Conservation (phyloP, 2,888 invertebrate species). For the Melanotus villosus region DNA sequence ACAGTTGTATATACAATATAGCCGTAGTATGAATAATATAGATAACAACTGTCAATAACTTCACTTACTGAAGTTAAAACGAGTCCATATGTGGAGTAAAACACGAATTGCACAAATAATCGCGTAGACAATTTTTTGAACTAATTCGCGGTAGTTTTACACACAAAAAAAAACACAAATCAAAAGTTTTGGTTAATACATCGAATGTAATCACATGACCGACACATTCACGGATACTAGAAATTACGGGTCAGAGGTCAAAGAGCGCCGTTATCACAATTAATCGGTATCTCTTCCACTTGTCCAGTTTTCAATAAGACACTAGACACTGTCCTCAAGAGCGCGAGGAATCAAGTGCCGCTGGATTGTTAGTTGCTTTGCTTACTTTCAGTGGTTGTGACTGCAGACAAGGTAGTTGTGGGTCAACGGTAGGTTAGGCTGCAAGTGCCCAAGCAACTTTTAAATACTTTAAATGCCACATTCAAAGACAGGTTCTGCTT, state of each 20-base stretch:
- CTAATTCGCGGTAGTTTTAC: background rate
- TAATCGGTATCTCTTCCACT: constrained; percentile 44
- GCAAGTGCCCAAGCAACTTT: constrained; percentile 50
- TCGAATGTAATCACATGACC: constrained; percentile 32
- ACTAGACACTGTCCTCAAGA: constrained; percentile 55
- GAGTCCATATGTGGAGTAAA: background rate
- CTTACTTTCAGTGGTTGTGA: constrained; percentile 54
- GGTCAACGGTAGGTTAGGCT: constrained; percentile 62
- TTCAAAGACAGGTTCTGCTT: constrained; percentile 37
- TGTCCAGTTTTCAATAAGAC: constrained; percentile 53
- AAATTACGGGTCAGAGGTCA: constrained; percentile 51
- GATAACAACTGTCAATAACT: constrained; percentile 24
- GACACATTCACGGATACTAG: constrained; percentile 22
- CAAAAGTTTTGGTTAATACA: too few species aligned
- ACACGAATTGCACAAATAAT: background rate
- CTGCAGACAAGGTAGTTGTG: constrained; percentile 55
- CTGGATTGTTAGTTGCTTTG: constrained; percentile 40
- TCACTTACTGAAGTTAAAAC: background rate
- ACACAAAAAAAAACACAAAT: background rate
- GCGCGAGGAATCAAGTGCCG: constrained; percentile 54
- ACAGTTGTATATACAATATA: background rate
- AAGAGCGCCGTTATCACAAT: constrained; percentile 50
- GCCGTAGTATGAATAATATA: background rate
- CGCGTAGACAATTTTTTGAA: background rate
- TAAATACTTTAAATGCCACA: constrained; percentile 26